Evolutionary conservation across 2,113 vertebrate species (phyloP), one percentile per base, ranked within the genome.

Genomic region (Ailurus styani): DNA sequence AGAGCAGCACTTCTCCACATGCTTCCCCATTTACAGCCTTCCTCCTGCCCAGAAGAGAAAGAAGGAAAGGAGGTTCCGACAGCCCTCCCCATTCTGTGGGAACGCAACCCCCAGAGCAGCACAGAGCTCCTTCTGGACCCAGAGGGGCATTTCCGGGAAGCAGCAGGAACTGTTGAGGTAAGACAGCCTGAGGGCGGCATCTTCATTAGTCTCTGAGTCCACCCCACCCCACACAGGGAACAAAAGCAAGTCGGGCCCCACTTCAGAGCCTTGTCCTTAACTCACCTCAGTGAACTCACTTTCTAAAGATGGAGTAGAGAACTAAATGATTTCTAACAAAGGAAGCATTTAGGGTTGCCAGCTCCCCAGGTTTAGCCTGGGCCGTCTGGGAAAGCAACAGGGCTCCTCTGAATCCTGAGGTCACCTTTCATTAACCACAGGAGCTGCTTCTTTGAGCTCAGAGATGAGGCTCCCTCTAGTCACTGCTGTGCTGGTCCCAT

Each of bases 291-390:
- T 81, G 90, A 96, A 90, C 97, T 93, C 97, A 90, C 93, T 98
- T 94, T 97, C 92, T 97, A 91, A 98, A 98, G 97, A 93, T 37
- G 64, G 96, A 93, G 95, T 34, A 37, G 68, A 90, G 89, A 95
- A 87, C 84, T 83, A 93, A 93, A 85, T 92, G 95, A 96, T 70
- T 95, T 96, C 87, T 96, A 97, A 98, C 98, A 98, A 98, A 98
- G 97, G 94, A 98, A 78, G 96, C 97, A 97, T 98, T 98, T 97
- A 98, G 75, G 94, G 81, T 60, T 98, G 97, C 98, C 98, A 98
- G 97, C 95, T 96, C 31, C 93, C 97, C 95, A 96, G 97, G 94
- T 96, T 96, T 95, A 95, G 95, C 96, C 94, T 77, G n/a, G 89
- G 90, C 95, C 37, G 47, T 93, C 87, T 92, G 96, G 95, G 87